Base-by-base conservation (phyloP, 2,888 invertebrate species). In the Aspidiotus destructor region DNA sequence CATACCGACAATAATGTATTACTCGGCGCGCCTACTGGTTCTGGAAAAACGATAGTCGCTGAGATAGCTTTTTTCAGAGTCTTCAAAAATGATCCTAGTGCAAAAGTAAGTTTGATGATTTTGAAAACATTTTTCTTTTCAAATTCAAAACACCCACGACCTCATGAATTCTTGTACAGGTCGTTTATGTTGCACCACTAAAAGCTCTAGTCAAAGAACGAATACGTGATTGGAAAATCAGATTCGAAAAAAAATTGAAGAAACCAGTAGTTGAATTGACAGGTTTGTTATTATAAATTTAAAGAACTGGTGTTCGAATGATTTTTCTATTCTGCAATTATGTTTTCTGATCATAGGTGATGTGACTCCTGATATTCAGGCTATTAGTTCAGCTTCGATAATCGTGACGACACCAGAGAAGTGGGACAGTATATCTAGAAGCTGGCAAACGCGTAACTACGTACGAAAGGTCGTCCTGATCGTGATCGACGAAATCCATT, bases 321-420 rank as follows among this genome's bases (percentile, higher is more conserved):
- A 11, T 60, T 40, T 16, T 15, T 41, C 28, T 28, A 28, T 28
- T 28, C 28, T 28, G 28, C n/a, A n/a, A n/a, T n/a, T n/a, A n/a
- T 28, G 28, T 15, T 15, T 13, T 16, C 2, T 9, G 9, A 7
- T 48, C 57, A 28, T 63, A 73, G 75, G 75, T 71, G 85, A 85
- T 75, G 88, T 92, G 0, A 87, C 90, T 0, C 95, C 95, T 0
- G 92, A 93, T 75, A 85, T 89, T 68, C 81, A 85, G 70, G 87
- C 92, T 0, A 92, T 99, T 70, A 83, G 86, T 0, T 84, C 79
- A 63, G 88, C 96, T 0, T 88, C 92, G 76, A 86, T 99, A 0
- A 98, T 99, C 73, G 94, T 99, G 0, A 99, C 99, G 0, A 99
- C 99, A 0, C 99, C 99, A 0, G 99, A 99, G 79, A 99, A 99